A percentile compares a stretch with the other conserved stretches of the same genome.
These are phyloP conservation scores for Archips xylosteana DNA, from an alignment of 2,888 invertebrate genomes.

Conservation along the genomic window DNA sequence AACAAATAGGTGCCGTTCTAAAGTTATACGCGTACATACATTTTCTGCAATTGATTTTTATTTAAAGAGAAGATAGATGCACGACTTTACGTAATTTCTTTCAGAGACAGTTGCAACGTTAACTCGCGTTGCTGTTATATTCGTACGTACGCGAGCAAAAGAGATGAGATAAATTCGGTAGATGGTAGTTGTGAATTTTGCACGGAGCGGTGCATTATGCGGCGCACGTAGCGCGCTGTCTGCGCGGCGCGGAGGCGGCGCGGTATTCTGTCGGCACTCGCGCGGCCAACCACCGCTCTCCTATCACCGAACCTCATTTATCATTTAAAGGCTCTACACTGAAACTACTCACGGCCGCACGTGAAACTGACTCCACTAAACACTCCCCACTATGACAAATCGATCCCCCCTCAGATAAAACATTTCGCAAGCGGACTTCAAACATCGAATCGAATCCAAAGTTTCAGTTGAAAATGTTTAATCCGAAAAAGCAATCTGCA, in stretches of 20 bases:
- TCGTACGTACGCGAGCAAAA: conserved; percentile 75
- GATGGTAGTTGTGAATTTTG: conserved; percentile 83
- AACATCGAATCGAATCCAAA: conserved; percentile 41
- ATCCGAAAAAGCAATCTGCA: conserved; percentile 78
- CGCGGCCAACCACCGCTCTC: conserved; percentile 61
- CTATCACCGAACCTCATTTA: conserved; percentile 77
- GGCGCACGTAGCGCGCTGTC: conserved; percentile 80
- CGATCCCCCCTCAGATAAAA: conserved; percentile 46
- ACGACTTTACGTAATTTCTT: background rate
- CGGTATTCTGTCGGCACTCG: conserved; percentile 62
- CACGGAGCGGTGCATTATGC: conserved; percentile 80
- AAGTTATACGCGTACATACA: no score
- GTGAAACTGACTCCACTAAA: conserved; percentile 64
- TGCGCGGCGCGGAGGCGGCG: conserved; percentile 65
- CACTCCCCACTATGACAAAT: conserved; percentile 63
- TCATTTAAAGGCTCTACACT: conserved; percentile 74
- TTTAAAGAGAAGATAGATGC: background rate
- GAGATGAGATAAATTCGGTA: conserved; percentile 80
- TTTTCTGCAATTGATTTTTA: no score
- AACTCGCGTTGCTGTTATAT: conserved; percentile 26
- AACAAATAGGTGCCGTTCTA: no score
- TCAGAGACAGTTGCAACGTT: conserved; percentile 11
- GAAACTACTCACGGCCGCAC: conserved; percentile 66
- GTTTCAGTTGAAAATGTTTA: conserved; percentile 66
- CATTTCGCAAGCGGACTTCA: conserved; percentile 39